These are phyloP conservation scores for Lepidochrysops patricia DNA, from an alignment of 2,888 invertebrate species.

Conservation along the genomic window DNA sequence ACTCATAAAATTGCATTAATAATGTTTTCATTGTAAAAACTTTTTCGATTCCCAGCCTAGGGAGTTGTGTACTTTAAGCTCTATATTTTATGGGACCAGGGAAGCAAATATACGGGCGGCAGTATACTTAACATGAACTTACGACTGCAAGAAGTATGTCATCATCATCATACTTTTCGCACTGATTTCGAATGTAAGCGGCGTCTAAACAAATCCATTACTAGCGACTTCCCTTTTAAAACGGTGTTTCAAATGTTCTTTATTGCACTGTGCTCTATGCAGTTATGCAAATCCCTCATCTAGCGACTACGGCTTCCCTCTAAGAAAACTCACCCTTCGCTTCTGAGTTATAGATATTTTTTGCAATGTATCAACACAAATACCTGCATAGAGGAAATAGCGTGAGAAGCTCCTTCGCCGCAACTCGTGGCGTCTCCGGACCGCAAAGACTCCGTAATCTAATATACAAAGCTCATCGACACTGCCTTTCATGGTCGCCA, in stretches of 20 bases:
- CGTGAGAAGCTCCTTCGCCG: conserved; percentile 66
- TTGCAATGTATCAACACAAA: background rate
- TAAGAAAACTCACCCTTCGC: too few species aligned
- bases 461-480: conserved; percentile 72
- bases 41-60: background rate
- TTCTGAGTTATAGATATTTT: background rate
- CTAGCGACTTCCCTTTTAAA: too few species aligned
- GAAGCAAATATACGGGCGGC: background rate
- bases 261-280: too few species aligned
- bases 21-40: background rate
- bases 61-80: background rate
- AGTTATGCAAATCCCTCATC: too few species aligned
- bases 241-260: too few species aligned
- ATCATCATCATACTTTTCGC: too few species aligned
- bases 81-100: background rate
- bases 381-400: conserved; percentile 41
- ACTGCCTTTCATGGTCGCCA: conserved; percentile 66
- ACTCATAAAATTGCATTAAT: conserved; percentile 10
- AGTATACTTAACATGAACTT: background rate
- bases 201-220: too few species aligned
- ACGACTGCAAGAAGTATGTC: too few species aligned
- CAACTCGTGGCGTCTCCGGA: conserved; percentile 64
- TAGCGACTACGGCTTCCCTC: too few species aligned
- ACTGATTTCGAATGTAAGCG: too few species aligned
- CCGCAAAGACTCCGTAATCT: conserved; percentile 69